Evolutionary conservation across 2,888 invertebrate species (phyloP).

Genomic region (Abrostola tripartita): DNA sequence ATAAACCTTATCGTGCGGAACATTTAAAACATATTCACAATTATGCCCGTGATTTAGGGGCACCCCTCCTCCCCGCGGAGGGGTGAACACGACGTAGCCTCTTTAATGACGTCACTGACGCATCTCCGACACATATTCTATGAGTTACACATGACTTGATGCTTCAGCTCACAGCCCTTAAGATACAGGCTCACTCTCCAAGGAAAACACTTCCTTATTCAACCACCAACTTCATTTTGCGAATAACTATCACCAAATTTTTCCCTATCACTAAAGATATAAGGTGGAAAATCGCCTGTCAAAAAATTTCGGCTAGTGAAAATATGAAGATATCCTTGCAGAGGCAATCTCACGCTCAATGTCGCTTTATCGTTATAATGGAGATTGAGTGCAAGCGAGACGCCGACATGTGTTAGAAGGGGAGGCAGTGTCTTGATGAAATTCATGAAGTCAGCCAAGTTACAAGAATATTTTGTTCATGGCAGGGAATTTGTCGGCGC

Average conservation of each 20-base stretch:
- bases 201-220: slow-evolving; percentile 77
- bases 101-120: slow-evolving; percentile 8
- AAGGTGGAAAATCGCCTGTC: slow-evolving; percentile 53
- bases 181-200: slow-evolving; percentile 71
- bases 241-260: slow-evolving; percentile 3
- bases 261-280: slow-evolving; percentile 22
- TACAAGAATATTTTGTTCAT: slow-evolving; percentile 68
- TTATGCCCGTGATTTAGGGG: slow-evolving; percentile 37
- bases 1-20: slow-evolving; percentile 37
- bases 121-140: slow-evolving; percentile 46
- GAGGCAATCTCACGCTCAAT: slow-evolving; percentile 84
- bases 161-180: slow-evolving; percentile 69
- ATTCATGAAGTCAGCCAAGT: slow-evolving; percentile 77
- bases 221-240: slow-evolving; percentile 52
- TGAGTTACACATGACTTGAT: slow-evolving; percentile 60
- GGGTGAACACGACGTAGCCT: slow-evolving; percentile 6
- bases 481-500: slow-evolving; percentile 56
- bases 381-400: slow-evolving; percentile 76
- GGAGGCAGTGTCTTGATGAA: slow-evolving; percentile 68
- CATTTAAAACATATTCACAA: slow-evolving; percentile 48
- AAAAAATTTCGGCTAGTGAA: slow-evolving; percentile 38
- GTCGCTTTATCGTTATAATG: slow-evolving; percentile 85
- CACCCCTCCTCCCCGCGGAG: slow-evolving; percentile 23
- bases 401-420: slow-evolving; percentile 47
- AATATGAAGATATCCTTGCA: slow-evolving; percentile 58